These are phyloP conservation scores for Heliconius ismenius DNA, from an alignment of 2,888 invertebrate species.

Conservation along the genomic window DNA sequence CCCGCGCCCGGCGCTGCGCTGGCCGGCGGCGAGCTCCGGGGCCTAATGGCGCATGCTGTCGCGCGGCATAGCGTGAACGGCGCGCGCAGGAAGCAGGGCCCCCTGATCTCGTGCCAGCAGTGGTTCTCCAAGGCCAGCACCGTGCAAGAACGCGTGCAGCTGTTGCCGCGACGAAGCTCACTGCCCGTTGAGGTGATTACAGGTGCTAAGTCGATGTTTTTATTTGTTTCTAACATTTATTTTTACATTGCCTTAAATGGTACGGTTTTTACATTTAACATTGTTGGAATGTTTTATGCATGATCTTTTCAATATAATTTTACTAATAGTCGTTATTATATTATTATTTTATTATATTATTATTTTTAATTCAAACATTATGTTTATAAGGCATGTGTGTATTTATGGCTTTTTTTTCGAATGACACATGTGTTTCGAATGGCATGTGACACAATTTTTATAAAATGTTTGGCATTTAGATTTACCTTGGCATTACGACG, in stretches of 20 bases:
- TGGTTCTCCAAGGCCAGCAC: constrained; percentile 58
- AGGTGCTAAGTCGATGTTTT: constrained; percentile 61
- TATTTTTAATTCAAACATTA: background rate
- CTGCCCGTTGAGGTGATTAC: constrained; percentile 76
- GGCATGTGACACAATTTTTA: background rate
- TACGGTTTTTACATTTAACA: constrained; percentile 26
- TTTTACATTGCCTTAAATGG: constrained; percentile 40
- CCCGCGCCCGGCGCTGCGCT: constrained; percentile 56
- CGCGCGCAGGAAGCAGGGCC: constrained; percentile 54
- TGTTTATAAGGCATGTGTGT: background rate
- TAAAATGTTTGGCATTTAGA: background rate
- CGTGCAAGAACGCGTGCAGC: constrained; percentile 52
- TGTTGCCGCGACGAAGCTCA: constrained; percentile 64
- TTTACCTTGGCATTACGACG: background rate
- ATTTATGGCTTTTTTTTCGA: background rate
- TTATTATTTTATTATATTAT: too few relatives aligned
- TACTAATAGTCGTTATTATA: too few relatives aligned
- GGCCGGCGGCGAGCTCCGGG: constrained; percentile 53
- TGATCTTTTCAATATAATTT: background rate
- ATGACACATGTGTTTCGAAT: background rate
- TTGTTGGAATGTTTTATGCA: background rate
- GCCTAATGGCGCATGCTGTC: too few relatives aligned
- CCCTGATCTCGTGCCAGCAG: constrained; percentile 58
- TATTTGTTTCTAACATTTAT: constrained; percentile 48
- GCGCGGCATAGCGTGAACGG: constrained; percentile 55